phyloP scores from a whole-genome alignment of 2,888 invertebrate genomes.

The Acholoe squamosa region DNA sequence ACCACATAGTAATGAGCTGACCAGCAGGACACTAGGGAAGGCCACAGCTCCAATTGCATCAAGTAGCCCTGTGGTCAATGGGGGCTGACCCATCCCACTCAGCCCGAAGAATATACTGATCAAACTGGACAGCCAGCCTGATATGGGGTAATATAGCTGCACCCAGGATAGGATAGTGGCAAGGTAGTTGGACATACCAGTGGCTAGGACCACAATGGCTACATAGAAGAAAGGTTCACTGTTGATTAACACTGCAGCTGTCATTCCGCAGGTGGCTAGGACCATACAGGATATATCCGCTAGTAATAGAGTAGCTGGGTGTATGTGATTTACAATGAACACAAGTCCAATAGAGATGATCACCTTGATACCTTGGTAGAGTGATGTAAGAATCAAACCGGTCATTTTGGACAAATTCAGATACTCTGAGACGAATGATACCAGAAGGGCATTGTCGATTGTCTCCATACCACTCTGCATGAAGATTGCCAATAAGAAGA shows the following conservation, averaged over 20 bases:
- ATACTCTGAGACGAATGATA: slow-evolving; percentile 31
- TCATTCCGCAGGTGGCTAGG: background rate
- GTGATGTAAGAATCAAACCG: slow-evolving; percentile 22
- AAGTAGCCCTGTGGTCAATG: slow-evolving; percentile 5
- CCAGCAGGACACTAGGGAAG: slow-evolving; percentile 41
- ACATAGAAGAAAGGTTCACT: slow-evolving; percentile 2
- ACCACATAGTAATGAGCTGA: background rate
- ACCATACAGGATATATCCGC: slow-evolving; percentile 18
- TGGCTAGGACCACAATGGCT: background rate
- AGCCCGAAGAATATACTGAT: slow-evolving; percentile 39
- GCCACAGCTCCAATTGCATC: background rate
- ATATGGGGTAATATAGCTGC: background rate
- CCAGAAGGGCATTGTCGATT: background rate
- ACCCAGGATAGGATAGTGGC: slow-evolving; percentile 44
- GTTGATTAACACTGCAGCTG: background rate
- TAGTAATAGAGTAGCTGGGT: background rate
- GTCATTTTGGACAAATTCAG: background rate
- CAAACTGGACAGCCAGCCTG: slow-evolving; percentile 9
- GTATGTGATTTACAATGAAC: slow-evolving; percentile 24
- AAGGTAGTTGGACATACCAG: slow-evolving; percentile 57
- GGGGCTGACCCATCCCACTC: slow-evolving; percentile 36
- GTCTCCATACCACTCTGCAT: slow-evolving; percentile 51
- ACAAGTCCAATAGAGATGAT: slow-evolving; percentile 2
- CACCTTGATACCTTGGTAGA: slow-evolving; percentile 62
- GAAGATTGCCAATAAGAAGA: background rate